Conservation (phyloP, 2,888 invertebrate genomes). For the Drosophila sordidula region DNA sequence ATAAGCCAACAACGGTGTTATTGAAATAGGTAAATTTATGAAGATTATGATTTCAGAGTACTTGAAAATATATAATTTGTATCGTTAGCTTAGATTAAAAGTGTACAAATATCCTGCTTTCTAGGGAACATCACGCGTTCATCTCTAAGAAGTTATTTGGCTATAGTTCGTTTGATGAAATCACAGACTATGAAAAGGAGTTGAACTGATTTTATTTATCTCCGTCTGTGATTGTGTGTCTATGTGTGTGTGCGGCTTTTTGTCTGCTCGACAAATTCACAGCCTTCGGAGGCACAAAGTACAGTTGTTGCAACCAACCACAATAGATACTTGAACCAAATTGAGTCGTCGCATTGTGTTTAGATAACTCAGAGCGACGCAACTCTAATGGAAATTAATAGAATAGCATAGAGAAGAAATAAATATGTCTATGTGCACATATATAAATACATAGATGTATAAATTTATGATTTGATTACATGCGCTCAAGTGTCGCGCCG, state of each 20-base stretch:
- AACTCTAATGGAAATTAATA: constrained; percentile 78
- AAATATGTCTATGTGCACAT: constrained; percentile 2
- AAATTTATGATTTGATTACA: constrained; percentile 79
- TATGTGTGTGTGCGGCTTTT: constrained; percentile 46
- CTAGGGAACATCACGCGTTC: constrained; percentile 15
- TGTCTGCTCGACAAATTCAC: constrained; percentile 57
- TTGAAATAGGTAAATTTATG: too few relatives aligned
- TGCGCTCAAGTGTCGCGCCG: constrained; percentile 70
- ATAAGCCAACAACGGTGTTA: too few relatives aligned
- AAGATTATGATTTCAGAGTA: background rate
- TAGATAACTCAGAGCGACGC: constrained; percentile 53
- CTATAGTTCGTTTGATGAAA: constrained; percentile 72
- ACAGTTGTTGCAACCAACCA: constrained; percentile 64
- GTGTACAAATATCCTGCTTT: too few relatives aligned
- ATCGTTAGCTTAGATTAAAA: background rate
- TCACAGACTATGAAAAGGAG: constrained; percentile 74
- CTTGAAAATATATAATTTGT: too few relatives aligned
- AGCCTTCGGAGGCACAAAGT: constrained; percentile 42
- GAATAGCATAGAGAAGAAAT: constrained; percentile 51
- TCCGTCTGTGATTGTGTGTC: constrained; percentile 25
- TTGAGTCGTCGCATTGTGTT: constrained; percentile 66
- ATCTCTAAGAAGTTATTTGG: constrained; percentile 39
- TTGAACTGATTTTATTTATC: constrained; percentile 67
- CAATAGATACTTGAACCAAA: constrained; percentile 73
- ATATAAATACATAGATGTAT: constrained; percentile 21